Conservation (phyloP, 1,140 invertebrate species). For the Semibalanus balanoides region DNA sequence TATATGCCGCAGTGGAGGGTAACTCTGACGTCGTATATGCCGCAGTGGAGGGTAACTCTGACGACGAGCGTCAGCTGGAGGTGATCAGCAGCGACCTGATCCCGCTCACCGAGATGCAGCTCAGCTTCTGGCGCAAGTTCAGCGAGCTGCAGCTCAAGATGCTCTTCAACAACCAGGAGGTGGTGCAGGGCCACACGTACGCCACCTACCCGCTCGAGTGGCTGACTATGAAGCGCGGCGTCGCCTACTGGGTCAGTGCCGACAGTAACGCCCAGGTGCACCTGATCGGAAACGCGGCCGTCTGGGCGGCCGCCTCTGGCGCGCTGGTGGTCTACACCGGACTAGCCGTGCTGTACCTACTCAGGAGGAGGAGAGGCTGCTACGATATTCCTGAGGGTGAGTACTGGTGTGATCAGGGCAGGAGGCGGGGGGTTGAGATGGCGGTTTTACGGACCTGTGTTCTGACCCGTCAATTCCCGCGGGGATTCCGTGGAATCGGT, state of each 20-base stretch:
- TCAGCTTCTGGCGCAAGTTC: conserved; percentile 84
- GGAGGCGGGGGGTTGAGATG: not conserved
- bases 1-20: no score
- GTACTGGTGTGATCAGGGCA: not conserved
- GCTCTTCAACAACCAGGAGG: conserved; percentile 63
- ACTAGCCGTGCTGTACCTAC: conserved; percentile 58
- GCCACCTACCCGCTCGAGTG: conserved; percentile 79
- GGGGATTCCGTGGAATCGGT: no score
- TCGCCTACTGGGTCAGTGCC: conserved; percentile 85
- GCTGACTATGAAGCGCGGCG: conserved; percentile 73
- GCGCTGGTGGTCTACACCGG: conserved; percentile 48
- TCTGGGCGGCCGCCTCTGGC: conserved; percentile 67
- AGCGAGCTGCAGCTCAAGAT: conserved; percentile 84
- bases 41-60: no score
- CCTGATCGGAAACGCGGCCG: conserved; percentile 75
- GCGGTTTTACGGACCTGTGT: no score
- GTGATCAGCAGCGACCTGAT: not conserved
- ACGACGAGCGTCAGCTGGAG: not conserved
- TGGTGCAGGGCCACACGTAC: conserved; percentile 77
- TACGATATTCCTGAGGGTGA: conserved; percentile 48
- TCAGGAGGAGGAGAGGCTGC: conserved; percentile 54
- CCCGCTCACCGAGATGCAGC: conserved; percentile 22
- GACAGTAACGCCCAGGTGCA: conserved; percentile 82
- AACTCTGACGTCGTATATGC: no score
- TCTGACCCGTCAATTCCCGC: no score